Conservation (phyloP, 2,888 invertebrate genomes). For the Julus scanicus region DNA sequence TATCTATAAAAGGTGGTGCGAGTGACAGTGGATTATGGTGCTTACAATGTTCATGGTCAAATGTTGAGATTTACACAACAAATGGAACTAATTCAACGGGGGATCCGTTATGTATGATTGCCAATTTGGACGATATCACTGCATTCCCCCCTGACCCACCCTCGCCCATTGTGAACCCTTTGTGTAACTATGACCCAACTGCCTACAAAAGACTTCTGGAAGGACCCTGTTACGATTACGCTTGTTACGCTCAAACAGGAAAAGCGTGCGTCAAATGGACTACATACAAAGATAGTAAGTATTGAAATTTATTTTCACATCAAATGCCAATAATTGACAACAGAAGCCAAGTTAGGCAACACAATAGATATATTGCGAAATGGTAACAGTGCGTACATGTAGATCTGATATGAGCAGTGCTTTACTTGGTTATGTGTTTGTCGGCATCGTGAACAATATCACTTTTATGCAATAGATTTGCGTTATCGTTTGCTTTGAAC, state of each 20-base stretch:
- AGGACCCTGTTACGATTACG: constrained; percentile 54
- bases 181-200: constrained; percentile 49
- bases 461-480: not conserved
- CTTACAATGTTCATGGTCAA: constrained; percentile 51
- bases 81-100: constrained; percentile 49
- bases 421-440: too few relatives aligned
- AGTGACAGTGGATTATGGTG: constrained; percentile 49
- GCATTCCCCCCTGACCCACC: constrained; percentile 40
- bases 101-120: constrained; percentile 36
- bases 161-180: constrained; percentile 52
- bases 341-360: not conserved
- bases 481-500: not conserved
- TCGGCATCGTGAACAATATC: not conserved
- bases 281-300: constrained; percentile 48
- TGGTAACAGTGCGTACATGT: not conserved
- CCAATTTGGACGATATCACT: constrained; percentile 47
- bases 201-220: constrained; percentile 32
- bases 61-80: not conserved
- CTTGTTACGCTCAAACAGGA: constrained; percentile 50
- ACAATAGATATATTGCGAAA: not conserved
- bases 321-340: not conserved
- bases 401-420: too few relatives aligned
- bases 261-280: constrained; percentile 52
- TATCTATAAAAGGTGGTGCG: not conserved
- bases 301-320: too few relatives aligned